Evolutionary conservation across 30 jellyfish, hydroid and myxozoan genomes (phyloP), one percentile per base, ranked within the genome.

Genomic region (Cassiopea andromeda): DNA sequence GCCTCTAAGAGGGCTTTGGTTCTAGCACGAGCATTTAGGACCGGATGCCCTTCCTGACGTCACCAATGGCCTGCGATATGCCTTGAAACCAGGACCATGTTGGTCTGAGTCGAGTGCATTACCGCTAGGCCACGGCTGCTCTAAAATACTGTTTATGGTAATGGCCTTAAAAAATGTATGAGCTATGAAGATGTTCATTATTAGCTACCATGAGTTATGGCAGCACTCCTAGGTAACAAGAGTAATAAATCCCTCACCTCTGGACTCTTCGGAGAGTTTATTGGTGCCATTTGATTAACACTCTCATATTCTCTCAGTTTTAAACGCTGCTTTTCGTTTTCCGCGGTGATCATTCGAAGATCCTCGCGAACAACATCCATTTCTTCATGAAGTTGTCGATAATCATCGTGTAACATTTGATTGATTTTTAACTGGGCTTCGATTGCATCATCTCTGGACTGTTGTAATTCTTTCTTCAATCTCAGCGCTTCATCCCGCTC

Each of bases 401-500:
- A 89, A 48, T 86, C 89, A n/a, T 80, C 85, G 45, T 94, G 97
- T 66, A 85, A 19, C 78, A 57, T 68, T 84, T 89, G 79, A 78
- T 90, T 84, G 46, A 95, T 83, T 48, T 78, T 79, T 64, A 91
- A 7, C 54, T 95, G 99, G 64, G 92, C 95, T 68, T 80, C 91
- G 5, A 95, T 81, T 8, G 98, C 89, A 8, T 95, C 92, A 54
- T 91, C 97, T 16, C 92, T 78, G 18, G 98, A 85, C 44, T 78
- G 49, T 48, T 88, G 98, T 59, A 95, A 74, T 48, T 90, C 98
- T 46, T 87, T 87, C 64, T 91, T 90, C 73, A 81, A 68, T 61
- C 90, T 82, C 81, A 83, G 45, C 4, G 94, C 95, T 44, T 95
- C 98, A 48, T 90, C 97, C 16, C 94, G 88, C 73, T 95, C 99